Evolutionary conservation across 1,140 invertebrate genomes (phyloP), one percentile per base, ranked within the genome.

Genomic region (Drosophila bipectinata): DNA sequence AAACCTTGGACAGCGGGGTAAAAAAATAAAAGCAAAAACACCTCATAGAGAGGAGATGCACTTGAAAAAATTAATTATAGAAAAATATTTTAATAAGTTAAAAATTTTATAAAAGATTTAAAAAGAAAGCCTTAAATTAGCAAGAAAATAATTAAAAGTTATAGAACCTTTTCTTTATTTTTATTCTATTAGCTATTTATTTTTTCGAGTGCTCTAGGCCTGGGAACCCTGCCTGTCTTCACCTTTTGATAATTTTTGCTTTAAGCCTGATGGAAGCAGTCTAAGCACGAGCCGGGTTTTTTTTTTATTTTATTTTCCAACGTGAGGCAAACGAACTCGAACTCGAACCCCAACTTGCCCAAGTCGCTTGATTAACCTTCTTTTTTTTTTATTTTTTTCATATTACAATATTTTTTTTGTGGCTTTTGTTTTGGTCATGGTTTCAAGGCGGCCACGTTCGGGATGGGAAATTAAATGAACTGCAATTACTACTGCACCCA

Each of bases 321-420:
- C 63, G 39, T 44, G 44, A 21, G 44, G 41, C 28, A 34, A 58
- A 53, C 71, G 45, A 72, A 66, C 75, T 61, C 73, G 69, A 64
- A 56, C 54, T 34, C 8, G 12, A 52, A 49, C 61, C 61, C 60
- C 47, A 37, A 49, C 59, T 59, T 52, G 57, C 57, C 54, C 60
- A 75, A 79, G 80, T 83, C 59, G 72, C 79, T 83, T 79, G 76
- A 79, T 79, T 83, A 83, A 83, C 80, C 80, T 84, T 83, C 80
- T 64, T 84, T 79, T 15, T 79, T 66, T 75, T 34, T 3, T 34
- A 10, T 83, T 75, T 64, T 83, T 79, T 74, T 15, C 4, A 8
- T 68, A 72, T 63, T 77, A 81, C 73, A 82, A 81, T 83, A 62
- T 79, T 64, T 69, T 49, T 54, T 37, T 39, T 61, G 44, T 21